These are phyloP conservation scores for Micoletzkya japonica DNA, from an alignment of 2,888 invertebrate genomes.

Conservation along the genomic window DNA sequence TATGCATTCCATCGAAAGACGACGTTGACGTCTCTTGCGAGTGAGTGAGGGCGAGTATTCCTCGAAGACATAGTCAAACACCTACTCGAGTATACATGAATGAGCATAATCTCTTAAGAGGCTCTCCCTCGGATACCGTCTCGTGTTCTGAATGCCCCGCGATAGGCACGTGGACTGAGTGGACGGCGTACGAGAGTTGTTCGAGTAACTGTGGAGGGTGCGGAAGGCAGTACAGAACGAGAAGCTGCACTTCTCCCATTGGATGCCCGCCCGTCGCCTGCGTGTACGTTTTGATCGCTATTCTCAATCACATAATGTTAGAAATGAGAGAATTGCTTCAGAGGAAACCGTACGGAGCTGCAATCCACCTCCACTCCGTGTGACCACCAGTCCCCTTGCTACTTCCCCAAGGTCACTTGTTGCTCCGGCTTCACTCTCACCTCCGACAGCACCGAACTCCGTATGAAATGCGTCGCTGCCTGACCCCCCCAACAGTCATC, in stretches of 20 bases:
- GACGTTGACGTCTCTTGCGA: background rate
- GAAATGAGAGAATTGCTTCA: background rate
- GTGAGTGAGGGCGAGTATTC: no score
- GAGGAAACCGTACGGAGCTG: background rate
- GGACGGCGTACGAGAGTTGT: constrained; percentile 10
- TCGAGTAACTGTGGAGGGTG: constrained; percentile 15
- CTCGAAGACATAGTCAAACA: no score
- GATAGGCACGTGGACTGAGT: constrained; percentile 21
- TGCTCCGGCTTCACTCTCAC: constrained; percentile 10
- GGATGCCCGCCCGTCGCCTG: constrained; percentile 22
- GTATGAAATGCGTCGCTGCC: background rate
- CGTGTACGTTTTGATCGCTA: background rate
- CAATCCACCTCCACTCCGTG: constrained; percentile 9
- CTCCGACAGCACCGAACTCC: background rate
- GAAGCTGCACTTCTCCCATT: constrained; percentile 1
- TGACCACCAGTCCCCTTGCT: constrained; percentile 11
- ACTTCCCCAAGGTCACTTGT: constrained; percentile 6
- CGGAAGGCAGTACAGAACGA: constrained; percentile 14
- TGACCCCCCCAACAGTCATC: no score
- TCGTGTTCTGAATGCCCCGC: constrained; percentile 18
- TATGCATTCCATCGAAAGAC: constrained; percentile 17
- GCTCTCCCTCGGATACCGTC: background rate
- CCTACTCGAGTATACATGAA: background rate
- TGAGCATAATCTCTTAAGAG: no score
- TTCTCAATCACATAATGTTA: background rate